Evolutionary conservation across 1,140 invertebrate genomes (phyloP).

Genomic region (Paramacrobiotus metropolitanus): DNA sequence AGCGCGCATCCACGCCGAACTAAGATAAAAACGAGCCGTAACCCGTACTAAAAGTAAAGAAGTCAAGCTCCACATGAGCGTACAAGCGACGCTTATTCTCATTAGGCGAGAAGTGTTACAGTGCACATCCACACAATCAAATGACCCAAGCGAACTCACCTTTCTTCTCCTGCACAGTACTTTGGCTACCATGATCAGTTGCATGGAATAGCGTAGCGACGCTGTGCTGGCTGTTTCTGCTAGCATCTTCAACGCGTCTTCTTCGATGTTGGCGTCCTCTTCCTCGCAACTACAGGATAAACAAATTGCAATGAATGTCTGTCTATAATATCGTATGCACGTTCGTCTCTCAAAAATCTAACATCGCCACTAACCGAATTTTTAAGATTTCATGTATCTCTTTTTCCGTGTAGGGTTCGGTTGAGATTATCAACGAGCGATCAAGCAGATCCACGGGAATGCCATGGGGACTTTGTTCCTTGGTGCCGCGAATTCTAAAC

Average conservation of each 20-base stretch:
- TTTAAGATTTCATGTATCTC: constrained; percentile 77
- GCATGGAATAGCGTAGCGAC: constrained; percentile 87
- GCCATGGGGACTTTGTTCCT: constrained; percentile 77
- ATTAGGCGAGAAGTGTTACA: too few relatives aligned
- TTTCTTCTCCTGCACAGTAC: constrained; percentile 62
- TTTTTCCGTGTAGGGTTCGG: constrained; percentile 58
- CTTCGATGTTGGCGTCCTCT: constrained; percentile 83
- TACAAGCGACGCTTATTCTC: too few relatives aligned
- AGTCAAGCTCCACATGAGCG: too few relatives aligned
- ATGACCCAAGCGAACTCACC: constrained; percentile 39
- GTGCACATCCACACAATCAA: too few relatives aligned
- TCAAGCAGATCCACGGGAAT: constrained; percentile 89
- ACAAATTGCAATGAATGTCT: too few relatives aligned
- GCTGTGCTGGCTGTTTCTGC: constrained; percentile 78
- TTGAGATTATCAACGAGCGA: constrained; percentile 76
- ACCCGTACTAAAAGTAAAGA: neutral
- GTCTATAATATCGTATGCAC: constrained; percentile 3
- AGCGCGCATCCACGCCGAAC: neutral
- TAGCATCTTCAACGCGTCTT: constrained; percentile 68
- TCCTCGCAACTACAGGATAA: constrained; percentile 48
- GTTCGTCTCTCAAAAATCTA: constrained; percentile 4
- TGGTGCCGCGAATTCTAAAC: constrained; percentile 64
- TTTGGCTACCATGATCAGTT: constrained; percentile 82
- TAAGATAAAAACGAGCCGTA: neutral
- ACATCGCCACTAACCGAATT: constrained; percentile 36